phyloP scores from a whole-genome alignment of 2,888 invertebrate species.

The Spicauda simplicius region DNA sequence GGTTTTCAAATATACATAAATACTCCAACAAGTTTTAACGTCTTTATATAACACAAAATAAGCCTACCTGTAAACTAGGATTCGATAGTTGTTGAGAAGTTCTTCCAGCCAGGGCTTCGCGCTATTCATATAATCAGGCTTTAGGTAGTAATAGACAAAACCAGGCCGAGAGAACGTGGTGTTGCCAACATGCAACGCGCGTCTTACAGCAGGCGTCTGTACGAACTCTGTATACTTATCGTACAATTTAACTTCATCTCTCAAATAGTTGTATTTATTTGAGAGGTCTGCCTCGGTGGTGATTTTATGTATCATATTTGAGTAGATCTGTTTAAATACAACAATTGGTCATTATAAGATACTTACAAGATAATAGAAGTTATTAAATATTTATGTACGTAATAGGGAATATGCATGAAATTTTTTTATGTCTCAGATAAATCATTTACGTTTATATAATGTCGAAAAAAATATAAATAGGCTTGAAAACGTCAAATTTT shows the following conservation, averaged over 20 bases:
- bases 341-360: no score
- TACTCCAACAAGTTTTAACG: no score
- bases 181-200: conserved; percentile 64
- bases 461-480: no score
- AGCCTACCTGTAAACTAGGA: conserved; percentile 63
- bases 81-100: conserved; percentile 85
- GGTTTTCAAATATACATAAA: no score
- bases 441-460: no score
- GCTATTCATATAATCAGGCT: conserved; percentile 74
- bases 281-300: neutral
- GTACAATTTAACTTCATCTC: conserved; percentile 43
- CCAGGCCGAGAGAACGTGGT: conserved; percentile 49
- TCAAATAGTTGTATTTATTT: conserved; percentile 45
- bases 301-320: neutral
- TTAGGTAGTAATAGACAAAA: conserved; percentile 84
- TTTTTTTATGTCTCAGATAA: no score
- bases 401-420: no score
- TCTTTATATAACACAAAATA: no score
- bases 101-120: conserved; percentile 86
- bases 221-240: neutral
- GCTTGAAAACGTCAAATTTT: no score
- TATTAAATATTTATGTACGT: no score
- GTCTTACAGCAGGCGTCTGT: neutral
- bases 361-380: no score
- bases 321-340: neutral